These are phyloP conservation scores for Fratercula arctica DNA, from an alignment of 2,797 vertebrate species.

Conservation along the genomic window DNA sequence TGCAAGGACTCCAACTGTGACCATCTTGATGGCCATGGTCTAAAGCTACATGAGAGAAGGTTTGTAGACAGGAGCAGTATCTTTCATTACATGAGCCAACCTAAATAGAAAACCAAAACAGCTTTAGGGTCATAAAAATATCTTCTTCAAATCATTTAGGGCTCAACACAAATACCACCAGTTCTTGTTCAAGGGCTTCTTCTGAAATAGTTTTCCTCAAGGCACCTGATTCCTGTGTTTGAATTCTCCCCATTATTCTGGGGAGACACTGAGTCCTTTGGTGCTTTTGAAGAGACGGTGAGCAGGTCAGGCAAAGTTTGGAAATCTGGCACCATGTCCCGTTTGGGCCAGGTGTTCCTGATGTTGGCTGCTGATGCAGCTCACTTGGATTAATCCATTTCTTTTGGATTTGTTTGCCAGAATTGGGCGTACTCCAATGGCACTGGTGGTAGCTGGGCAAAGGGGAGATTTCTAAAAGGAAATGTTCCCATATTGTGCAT, in stretches of 20 bases:
- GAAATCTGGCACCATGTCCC: neutral
- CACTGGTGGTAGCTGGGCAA: neutral
- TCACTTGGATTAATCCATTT: neutral
- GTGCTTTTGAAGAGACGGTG: neutral
- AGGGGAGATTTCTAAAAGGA: neutral
- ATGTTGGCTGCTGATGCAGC: neutral
- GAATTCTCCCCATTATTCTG: neutral
- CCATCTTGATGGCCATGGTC: neutral
- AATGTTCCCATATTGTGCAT: constrained; percentile 43
- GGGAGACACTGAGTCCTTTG: neutral
- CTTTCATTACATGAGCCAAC: neutral
- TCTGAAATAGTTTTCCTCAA: neutral
- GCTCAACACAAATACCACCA: neutral
- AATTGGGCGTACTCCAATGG: neutral
- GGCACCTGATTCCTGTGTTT: neutral
- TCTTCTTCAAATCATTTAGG: neutral
- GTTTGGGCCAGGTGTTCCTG: neutral
- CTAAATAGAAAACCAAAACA: neutral
- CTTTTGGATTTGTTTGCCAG: neutral
- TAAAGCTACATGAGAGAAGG: neutral
- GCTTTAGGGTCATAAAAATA: neutral
- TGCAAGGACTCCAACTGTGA: neutral
- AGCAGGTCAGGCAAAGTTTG: neutral
- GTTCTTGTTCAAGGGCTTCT: neutral
- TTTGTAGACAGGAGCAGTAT: neutral